Evolutionary conservation across 2,888 invertebrate species (phyloP), one percentile per base, ranked within the genome.

Genomic region (Poecilobothrus nobilitatus): DNA sequence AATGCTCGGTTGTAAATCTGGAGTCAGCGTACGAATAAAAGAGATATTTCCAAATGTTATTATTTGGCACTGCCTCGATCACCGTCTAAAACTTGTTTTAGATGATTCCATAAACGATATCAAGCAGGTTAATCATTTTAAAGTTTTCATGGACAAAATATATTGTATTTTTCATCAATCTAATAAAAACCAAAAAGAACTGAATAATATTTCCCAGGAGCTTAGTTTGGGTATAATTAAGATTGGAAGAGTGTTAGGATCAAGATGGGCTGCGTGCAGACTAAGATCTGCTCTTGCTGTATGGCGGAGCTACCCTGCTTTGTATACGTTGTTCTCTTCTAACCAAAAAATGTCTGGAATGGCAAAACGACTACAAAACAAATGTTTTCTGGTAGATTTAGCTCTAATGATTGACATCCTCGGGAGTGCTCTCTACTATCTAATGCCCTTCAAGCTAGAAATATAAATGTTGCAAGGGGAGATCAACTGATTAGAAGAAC

Each of bases 211-310:
- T n/a, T n/a, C n/a, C n/a, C n/a, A n/a, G 15, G 63, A 22, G n/a
- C n/a, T n/a, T n/a, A n/a, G 65, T 37, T 34, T 37, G 9, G 37
- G 37, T 10, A 37, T 65, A 34, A 33, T 20, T 20, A 65, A 65
- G 22, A 65, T 65, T 34, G 65, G 65, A 37, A 65, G 65, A 37
- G 33, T 65, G 33, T 66, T 66, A 21, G 66, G 44, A 18, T 22
- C 66, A 22, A 20, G 66, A 44, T 66, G 66, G 44, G 44, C 66
- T 41, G 20, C 66, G 9, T 66, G 66, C 18, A 66, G 66, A 15
- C 18, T 33, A 20, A 21, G 66, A 44, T 18, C 44, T 22, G 66
- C 41, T 21, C 21, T 20, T 18, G 66, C 66, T 18, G 44, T 44
- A 18, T 66, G 44, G 66, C 27, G 33, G 33, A 20, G 20, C 41